Conservation (phyloP, 2,888 invertebrate genomes). For the Cheilosia pagana region DNA sequence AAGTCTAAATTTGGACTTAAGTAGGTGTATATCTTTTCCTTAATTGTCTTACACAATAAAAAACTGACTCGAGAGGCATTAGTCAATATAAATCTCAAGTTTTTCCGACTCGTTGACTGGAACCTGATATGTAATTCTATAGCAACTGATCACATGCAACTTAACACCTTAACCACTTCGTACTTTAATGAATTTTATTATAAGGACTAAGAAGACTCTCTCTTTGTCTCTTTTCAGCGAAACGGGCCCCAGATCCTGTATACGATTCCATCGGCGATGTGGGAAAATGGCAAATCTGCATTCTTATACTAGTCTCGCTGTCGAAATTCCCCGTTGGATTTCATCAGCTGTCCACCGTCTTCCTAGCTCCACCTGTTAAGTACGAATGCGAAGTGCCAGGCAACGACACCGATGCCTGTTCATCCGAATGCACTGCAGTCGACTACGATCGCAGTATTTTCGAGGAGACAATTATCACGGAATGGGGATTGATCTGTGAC, state of each 20-base stretch:
- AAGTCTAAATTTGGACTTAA: too few relatives aligned
- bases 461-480: conserved; percentile 87
- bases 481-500: conserved; percentile 90
- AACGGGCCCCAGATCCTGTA: conserved; percentile 84
- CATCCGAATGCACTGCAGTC: conserved; percentile 85
- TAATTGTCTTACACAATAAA: too few relatives aligned
- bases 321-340: conserved; percentile 90
- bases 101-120: too few relatives aligned
- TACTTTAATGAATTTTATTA: too few relatives aligned
- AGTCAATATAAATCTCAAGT: too few relatives aligned
- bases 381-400: conserved; percentile 84
- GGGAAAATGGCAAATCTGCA: conserved; percentile 89
- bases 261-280: conserved; percentile 88
- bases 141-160: too few relatives aligned
- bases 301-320: conserved; percentile 87
- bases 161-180: too few relatives aligned
- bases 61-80: too few relatives aligned
- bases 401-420: conserved; percentile 83
- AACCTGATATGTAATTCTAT: too few relatives aligned
- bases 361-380: conserved; percentile 87
- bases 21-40: too few relatives aligned
- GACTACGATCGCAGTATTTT: conserved; percentile 87
- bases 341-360: conserved; percentile 90
- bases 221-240: conserved; percentile 23
- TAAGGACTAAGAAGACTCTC: neutral